phyloP scores from a whole-genome alignment of 1,140 invertebrate genomes.

The Brachionus angularis region DNA sequence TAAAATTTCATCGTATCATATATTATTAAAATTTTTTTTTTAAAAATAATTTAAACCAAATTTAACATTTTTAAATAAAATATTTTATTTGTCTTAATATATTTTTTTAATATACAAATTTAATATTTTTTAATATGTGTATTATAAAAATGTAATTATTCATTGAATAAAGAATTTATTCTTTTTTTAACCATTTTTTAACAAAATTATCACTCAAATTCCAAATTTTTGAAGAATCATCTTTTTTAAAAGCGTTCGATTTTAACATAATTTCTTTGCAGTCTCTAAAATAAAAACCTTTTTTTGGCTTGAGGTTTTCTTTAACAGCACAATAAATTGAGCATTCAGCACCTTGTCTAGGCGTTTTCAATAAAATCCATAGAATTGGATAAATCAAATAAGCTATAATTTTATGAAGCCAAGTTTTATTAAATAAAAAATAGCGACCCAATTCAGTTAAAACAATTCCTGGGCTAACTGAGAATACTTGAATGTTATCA shows the following conservation, averaged over 20 bases:
- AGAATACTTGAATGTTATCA: slow-evolving; percentile 49
- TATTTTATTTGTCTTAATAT: too few relatives aligned
- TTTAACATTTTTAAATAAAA: too few relatives aligned
- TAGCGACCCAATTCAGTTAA: slow-evolving; percentile 61
- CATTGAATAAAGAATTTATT: too few relatives aligned
- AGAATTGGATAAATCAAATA: slow-evolving; percentile 45
- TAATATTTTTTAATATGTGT: too few relatives aligned
- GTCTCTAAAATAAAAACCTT: slow-evolving; percentile 23
- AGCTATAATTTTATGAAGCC: background rate
- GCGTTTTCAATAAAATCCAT: slow-evolving; percentile 49
- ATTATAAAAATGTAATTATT: too few relatives aligned
- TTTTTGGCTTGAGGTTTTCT: slow-evolving; percentile 62
- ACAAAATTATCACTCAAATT: slow-evolving; percentile 26
- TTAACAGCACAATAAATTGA: slow-evolving; percentile 72
- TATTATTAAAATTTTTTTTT: too few relatives aligned
- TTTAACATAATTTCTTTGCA: background rate
- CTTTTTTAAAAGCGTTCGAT: background rate
- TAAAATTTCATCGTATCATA: too few relatives aligned
- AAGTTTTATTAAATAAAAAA: background rate
- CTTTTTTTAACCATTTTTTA: too few relatives aligned
- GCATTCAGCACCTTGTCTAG: slow-evolving; percentile 69
- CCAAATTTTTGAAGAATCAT: slow-evolving; percentile 7
- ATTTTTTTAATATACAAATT: too few relatives aligned
- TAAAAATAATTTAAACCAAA: too few relatives aligned
- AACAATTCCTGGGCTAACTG: slow-evolving; percentile 55